Conservation (phyloP, 2,113 vertebrate genomes). For the Siniperca knerii region DNA sequence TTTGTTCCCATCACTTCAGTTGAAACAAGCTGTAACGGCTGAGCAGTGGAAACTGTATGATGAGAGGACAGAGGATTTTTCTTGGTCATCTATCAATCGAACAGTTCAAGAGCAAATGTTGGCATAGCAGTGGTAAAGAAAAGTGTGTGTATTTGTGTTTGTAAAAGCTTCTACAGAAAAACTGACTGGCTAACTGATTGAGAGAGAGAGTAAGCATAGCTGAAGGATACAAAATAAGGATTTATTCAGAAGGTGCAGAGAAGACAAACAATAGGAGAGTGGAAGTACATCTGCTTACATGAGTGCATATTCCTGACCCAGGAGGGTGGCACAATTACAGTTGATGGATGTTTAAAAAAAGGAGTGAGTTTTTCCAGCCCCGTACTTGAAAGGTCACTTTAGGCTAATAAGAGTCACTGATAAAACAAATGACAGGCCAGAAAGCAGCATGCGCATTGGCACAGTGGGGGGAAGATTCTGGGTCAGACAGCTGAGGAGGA, state of each 20-base stretch:
- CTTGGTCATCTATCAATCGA: background rate
- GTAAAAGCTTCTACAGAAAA: background rate
- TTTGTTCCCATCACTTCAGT: background rate
- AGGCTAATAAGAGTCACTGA: slow-evolving; percentile 27
- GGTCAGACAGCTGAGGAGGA: slow-evolving; percentile 64
- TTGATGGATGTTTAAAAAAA: slow-evolving; percentile 8
- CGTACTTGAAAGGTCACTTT: slow-evolving; percentile 30
- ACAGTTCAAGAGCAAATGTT: background rate
- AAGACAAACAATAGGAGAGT: background rate
- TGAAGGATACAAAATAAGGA: slow-evolving; percentile 8
- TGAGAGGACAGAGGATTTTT: background rate
- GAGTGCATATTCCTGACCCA: background rate
- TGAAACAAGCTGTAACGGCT: background rate
- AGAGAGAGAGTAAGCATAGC: background rate
- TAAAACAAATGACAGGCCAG: slow-evolving; percentile 53
- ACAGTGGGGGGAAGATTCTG: slow-evolving; percentile 39
- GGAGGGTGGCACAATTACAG: background rate
- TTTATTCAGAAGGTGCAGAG: background rate
- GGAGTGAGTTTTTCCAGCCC: slow-evolving; percentile 3
- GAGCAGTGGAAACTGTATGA: background rate
- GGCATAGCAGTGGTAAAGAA: background rate
- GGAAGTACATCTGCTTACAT: background rate
- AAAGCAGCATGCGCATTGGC: slow-evolving; percentile 15
- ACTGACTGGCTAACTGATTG: background rate
- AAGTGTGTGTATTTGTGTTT: background rate